A percentile compares a stretch with the other conserved stretches of the same genome.
phyloP scores from a whole-genome alignment of 2,888 invertebrate genomes.

The Notodonta dromedarius region DNA sequence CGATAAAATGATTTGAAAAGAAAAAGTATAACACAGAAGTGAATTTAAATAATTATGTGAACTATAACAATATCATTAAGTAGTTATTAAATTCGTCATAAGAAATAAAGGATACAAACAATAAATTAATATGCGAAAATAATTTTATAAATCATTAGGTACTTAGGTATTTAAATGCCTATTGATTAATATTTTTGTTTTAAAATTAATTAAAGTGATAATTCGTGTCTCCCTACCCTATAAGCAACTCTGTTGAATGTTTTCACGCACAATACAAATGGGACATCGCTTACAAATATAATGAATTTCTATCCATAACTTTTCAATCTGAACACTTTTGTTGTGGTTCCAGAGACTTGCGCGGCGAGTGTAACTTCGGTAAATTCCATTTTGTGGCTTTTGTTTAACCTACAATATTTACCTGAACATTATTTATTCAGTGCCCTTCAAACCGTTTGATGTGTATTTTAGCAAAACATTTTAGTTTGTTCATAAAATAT shows the following conservation, averaged over 20 bases:
- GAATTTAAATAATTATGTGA: too few species aligned
- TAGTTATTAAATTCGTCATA: too few species aligned
- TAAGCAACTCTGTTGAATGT: neutral
- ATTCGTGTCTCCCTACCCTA: neutral
- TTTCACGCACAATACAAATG: neutral
- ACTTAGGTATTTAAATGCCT: too few species aligned
- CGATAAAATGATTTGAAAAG: too few species aligned
- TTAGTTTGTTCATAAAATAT: neutral
- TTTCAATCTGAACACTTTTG: slow-evolving; percentile 14
- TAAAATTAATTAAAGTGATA: too few species aligned
- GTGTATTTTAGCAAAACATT: slow-evolving; percentile 28
- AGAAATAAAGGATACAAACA: too few species aligned
- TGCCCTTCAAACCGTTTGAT: slow-evolving; percentile 26
- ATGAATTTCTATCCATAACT: slow-evolving; percentile 9
- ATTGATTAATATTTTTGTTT: too few species aligned
- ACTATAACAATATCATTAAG: too few species aligned
- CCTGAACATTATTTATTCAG: slow-evolving; percentile 26
- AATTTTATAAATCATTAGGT: too few species aligned
- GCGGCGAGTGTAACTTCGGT: slow-evolving; percentile 8
- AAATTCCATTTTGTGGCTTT: slow-evolving; percentile 24
- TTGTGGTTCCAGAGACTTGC: slow-evolving; percentile 9
- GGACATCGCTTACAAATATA: neutral
- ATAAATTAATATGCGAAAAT: too few species aligned
- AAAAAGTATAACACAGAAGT: too few species aligned
- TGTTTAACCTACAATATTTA: slow-evolving; percentile 28